Evolutionary conservation across 2,797 vertebrate genomes (phyloP).

Genomic region (Glyptemys insculpta): DNA sequence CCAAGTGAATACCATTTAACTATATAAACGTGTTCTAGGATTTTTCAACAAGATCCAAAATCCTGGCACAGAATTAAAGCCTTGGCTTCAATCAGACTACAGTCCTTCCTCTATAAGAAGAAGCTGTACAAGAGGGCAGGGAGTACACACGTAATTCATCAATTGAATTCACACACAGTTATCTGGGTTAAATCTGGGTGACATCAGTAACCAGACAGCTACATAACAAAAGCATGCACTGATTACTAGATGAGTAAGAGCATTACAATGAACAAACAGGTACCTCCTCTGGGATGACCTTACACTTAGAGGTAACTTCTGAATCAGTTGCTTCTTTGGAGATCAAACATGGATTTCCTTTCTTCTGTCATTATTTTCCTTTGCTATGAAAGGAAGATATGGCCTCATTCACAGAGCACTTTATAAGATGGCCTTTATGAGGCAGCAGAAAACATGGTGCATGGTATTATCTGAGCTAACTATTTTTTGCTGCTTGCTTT

Average conservation of each 20-base stretch:
- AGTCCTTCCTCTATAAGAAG: not conserved
- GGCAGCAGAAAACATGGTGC: not conserved
- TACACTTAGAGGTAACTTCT: not conserved
- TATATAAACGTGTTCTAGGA: not conserved
- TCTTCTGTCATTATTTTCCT: not conserved
- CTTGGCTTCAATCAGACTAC: not conserved
- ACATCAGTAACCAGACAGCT: accelerated
- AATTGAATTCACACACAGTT: not conserved
- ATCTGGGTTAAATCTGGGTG: not conserved
- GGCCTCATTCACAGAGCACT: not conserved
- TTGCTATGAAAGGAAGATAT: not conserved
- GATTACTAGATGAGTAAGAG: not conserved
- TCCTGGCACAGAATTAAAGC: not conserved
- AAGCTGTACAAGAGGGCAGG: not conserved
- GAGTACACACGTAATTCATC: not conserved
- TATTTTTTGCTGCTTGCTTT: not conserved
- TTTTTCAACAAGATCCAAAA: not conserved
- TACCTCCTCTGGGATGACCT: not conserved
- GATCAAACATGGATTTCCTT: not conserved
- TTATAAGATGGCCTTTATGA: not conserved
- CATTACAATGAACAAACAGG: not conserved
- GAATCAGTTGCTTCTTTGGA: not conserved
- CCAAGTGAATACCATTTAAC: not conserved
- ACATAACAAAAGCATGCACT: not conserved
- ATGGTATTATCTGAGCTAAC: not conserved